Base-by-base conservation (phyloP, 2,888 invertebrate genomes). In the Kuschelorhynchus macadamiae region DNA sequence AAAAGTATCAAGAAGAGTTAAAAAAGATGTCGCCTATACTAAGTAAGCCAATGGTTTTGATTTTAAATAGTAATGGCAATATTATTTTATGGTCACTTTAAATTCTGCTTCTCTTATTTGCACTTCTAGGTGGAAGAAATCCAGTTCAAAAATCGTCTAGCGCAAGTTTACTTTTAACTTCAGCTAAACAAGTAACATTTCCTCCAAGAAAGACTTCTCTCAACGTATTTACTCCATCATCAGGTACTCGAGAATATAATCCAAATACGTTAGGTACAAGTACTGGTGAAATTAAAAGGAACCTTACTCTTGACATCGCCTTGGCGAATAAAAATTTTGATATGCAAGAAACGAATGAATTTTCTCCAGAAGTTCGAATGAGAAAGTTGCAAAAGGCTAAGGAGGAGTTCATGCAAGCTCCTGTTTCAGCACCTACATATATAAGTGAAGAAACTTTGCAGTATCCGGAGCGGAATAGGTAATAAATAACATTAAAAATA, bases 111-210 rank as follows among this genome's bases (percentile, higher is more conserved):
- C n/a, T n/a, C n/a, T n/a, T n/a, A n/a, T n/a, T n/a, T n/a, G n/a
- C n/a, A n/a, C n/a, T 32, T 67, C 21, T 77, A 66, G 73, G 77
- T 14, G 85, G 85, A 72, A 83, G 85, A 73, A 84, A 85, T 74
- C 87, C 88, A 83, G 88, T 90, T 1, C 87, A 88, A 74, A 91
- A 91, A 81, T 90, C 90, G 18, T 89, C 88, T 7, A 91, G 91
- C 75, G 88, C 79, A 25, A 80, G 81, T 2, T 75, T 79, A 41
- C 72, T 85, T 12, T 72, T 75, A 33, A 65, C 72, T 0, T 69
- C 75, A 3, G 74, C 70, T 18, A 77, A 76, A 67, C 84, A 74
- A 85, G 84, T 72, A 79, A 83, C 75, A 74, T 77, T 55, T 81
- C 83, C 72, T 74, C 75, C 14, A 82, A 84, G 74, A 84, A 70